Percentiles rank a stretch among this genome's conserved stretches.
phyloP scores from a whole-genome alignment of 2,113 vertebrate species.

The Pyxicephalus adspersus region DNA sequence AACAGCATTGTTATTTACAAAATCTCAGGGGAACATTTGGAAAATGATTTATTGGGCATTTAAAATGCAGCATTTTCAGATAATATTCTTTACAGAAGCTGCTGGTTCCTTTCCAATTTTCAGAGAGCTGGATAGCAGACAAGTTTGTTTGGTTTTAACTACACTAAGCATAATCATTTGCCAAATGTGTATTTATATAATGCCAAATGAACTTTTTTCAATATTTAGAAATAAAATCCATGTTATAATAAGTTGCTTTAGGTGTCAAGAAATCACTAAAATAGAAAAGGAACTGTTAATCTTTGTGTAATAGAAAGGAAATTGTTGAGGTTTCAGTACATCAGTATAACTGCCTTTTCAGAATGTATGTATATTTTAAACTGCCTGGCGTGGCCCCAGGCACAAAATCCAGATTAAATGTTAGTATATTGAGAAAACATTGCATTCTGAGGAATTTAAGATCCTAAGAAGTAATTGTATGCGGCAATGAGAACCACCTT shows the following conservation, averaged over 20 bases:
- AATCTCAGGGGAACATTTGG: neutral
- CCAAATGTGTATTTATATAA: neutral
- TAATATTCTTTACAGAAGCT: conserved; percentile 4
- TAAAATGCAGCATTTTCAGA: neutral
- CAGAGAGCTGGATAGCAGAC: neutral
- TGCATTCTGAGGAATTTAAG: neutral
- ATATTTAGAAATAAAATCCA: neutral
- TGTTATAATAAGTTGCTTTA: no score
- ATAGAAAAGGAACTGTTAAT: no score
- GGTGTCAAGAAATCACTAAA: no score
- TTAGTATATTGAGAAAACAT: conserved; percentile 8
- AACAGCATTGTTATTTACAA: neutral
- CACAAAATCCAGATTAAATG: neutral
- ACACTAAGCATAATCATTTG: neutral
- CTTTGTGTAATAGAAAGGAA: no score
- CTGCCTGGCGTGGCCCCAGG: neutral
- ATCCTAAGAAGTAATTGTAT: neutral
- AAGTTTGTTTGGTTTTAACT: neutral
- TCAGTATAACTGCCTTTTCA: no score
- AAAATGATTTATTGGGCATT: conserved; percentile 5
- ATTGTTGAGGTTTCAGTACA: no score
- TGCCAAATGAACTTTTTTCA: neutral
- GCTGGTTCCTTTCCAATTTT: neutral
- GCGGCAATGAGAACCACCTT: neutral
- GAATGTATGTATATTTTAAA: neutral